Evolutionary conservation across 1,140 invertebrate genomes (phyloP).

Genomic region (Bombus confusus): DNA sequence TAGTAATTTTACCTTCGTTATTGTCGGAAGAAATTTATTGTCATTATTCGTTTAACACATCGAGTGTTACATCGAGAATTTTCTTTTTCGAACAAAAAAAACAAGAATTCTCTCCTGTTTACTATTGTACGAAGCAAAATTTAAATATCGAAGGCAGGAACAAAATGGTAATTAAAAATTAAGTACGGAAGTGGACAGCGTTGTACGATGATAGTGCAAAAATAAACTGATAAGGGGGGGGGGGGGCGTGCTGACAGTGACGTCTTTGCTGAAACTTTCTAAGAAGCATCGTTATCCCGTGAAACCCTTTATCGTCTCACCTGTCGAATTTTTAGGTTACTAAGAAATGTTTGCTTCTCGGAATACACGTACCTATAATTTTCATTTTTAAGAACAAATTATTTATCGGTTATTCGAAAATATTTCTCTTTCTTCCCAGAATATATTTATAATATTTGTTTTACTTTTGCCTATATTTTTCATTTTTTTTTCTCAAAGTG

Average conservation of each 20-base stretch:
- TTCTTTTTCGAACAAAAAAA: neutral
- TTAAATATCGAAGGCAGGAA: neutral
- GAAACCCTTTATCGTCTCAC: conserved; percentile 10
- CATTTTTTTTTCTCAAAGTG: neutral
- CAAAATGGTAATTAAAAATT: neutral
- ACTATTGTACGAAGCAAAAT: too few species aligned
- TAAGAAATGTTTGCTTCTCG: neutral
- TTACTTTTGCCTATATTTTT: neutral
- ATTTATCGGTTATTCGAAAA: too few species aligned
- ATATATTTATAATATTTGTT: neutral
- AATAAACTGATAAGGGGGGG: conserved; percentile 49
- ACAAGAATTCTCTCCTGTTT: too few species aligned
- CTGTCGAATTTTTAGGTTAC: neutral
- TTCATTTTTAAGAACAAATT: too few species aligned
- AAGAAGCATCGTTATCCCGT: conserved; percentile 32
- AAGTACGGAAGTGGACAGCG: neutral
- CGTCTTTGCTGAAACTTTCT: conserved; percentile 49
- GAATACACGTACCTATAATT: neutral
- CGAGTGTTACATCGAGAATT: neutral
- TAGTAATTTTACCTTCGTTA: neutral
- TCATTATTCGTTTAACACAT: neutral
- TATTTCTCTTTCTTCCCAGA: too few species aligned
- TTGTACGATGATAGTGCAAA: conserved; percentile 20
- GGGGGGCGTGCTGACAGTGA: conserved; percentile 20
- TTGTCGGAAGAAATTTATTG: neutral